Conservation (phyloP, 64 coral and sea anemone genomes). For the Montipora efflorescens region DNA sequence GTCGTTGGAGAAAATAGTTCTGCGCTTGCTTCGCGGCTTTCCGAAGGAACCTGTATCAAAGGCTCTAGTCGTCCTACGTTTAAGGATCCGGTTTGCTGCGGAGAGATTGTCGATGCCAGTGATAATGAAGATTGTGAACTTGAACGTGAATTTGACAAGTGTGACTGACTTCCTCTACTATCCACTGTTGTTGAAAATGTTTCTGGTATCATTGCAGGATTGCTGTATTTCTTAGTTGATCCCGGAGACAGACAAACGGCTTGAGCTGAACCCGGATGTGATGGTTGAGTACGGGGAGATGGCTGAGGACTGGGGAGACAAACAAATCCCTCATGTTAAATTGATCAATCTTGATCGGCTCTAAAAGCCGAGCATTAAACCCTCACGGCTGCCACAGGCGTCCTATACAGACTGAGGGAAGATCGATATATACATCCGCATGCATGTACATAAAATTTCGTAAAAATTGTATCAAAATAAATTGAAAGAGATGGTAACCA, state of each 20-base stretch:
- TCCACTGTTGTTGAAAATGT: constrained; percentile 54
- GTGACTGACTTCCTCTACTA: constrained; percentile 2
- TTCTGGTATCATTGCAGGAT: constrained; percentile 17
- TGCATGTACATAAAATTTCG: no score
- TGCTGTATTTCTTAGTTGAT: constrained; percentile 39
- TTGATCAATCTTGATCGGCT: background rate
- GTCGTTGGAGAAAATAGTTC: constrained; percentile 50
- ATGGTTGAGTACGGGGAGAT: constrained; percentile 27
- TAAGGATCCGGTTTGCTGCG: constrained; percentile 15
- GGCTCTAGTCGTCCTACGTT: constrained; percentile 59
- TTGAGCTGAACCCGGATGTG: constrained; percentile 27
- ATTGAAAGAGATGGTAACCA: no score
- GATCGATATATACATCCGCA: no score
- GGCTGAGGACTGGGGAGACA: constrained; percentile 1
- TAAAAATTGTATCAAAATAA: no score
- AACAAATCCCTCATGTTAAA: background rate
- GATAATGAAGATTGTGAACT: constrained; percentile 73
- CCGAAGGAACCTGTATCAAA: constrained; percentile 22
- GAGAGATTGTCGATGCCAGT: constrained; percentile 32
- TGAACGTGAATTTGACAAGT: constrained; percentile 5
- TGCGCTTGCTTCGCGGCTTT: constrained; percentile 9
- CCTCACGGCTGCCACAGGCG: no score
- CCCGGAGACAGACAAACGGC: constrained; percentile 7
- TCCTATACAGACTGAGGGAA: no score
- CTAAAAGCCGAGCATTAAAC: no score